Percentiles rank a stretch among this genome's conserved stretches.
These are phyloP conservation scores for Neotoxoptera formosana DNA, from an alignment of 1,140 invertebrate species.

Conservation along the genomic window DNA sequence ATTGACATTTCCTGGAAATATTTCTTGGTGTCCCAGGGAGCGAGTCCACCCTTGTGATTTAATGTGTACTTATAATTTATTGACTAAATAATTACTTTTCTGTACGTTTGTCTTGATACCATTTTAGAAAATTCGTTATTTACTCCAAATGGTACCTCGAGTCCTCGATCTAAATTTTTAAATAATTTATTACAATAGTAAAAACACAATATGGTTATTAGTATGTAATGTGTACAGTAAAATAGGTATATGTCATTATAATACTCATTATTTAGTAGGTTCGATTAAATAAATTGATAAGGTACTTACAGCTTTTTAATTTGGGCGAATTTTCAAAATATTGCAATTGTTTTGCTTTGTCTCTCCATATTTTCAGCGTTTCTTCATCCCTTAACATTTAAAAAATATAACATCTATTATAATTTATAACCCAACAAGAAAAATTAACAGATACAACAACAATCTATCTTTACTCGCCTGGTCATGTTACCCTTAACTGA, in stretches of 20 bases:
- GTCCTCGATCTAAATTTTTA: conserved; percentile 31
- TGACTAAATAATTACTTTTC: conserved; percentile 38
- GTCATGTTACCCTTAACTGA: too few species aligned
- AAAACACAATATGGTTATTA: background rate
- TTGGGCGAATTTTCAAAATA: conserved; percentile 10
- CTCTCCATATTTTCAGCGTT: conserved; percentile 46
- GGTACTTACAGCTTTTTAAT: background rate
- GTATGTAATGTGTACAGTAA: background rate
- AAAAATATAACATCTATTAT: background rate
- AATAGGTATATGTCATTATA: background rate
- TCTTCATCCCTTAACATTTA: conserved; percentile 39
- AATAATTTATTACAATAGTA: background rate
- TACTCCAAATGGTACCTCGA: conserved; percentile 34
- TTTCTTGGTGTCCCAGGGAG: background rate
- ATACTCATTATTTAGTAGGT: background rate
- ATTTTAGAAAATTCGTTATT: conserved; percentile 30
- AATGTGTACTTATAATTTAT: background rate
- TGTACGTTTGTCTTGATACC: conserved; percentile 31
- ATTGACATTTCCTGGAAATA: background rate
- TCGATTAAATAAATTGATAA: background rate
- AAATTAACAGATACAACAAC: too few species aligned
- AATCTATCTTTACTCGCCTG: too few species aligned
- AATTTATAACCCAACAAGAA: too few species aligned
- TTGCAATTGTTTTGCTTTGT: conserved; percentile 54
- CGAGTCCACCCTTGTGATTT: background rate